Evolutionary conservation across 2,113 vertebrate genomes (phyloP), one percentile per base, ranked within the genome.

Genomic region (Empidonax traillii): DNA sequence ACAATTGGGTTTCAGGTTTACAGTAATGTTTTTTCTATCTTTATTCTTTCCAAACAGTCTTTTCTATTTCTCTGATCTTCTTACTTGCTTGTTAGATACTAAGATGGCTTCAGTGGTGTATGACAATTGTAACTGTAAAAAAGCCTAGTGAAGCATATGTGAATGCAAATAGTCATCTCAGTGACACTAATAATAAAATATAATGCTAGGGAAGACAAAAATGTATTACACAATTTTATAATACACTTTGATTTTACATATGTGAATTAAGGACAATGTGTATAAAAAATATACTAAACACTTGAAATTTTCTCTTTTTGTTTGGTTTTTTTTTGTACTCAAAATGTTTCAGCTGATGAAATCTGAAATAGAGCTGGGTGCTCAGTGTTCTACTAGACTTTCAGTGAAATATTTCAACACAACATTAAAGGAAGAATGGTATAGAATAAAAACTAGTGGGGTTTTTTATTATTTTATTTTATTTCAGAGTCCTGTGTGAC

Each of bases 181-280:
- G 86, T 91, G 93, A 94, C 89, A 94, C 73, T 95, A 95, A 90
- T 90, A 93, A 75, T 52, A 44, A 24, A 87, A 90, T 75, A 65
- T 31, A 94, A 85, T 71, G n/a, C 41, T 67, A 91, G 58, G 4
- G 20, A 92, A 92, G 41, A 27, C 23, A 89, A 75, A 89, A 81
- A 61, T n/a, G 33, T 83, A 43, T 69, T 76, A 56, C 1, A 2
- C 2, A 46, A 53, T 84, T 80, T 86, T 80, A 39, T 53, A 89
- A 77, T 69, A 69, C 18, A 15, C 94, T 94, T 94, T 95, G 89
- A 94, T 96, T 96, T 93, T 88, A 92, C 51, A 58, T 24, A 39
- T 13, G 6, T 80, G 41, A 73, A 73, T 92, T 94, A 85, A 85
- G 24, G 41, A 80, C 14, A 56, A 28, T 22, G 5, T 73, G 33